Evolutionary conservation across 2,888 invertebrate species (phyloP).

Genomic region (Aproaerema taeniolella): DNA sequence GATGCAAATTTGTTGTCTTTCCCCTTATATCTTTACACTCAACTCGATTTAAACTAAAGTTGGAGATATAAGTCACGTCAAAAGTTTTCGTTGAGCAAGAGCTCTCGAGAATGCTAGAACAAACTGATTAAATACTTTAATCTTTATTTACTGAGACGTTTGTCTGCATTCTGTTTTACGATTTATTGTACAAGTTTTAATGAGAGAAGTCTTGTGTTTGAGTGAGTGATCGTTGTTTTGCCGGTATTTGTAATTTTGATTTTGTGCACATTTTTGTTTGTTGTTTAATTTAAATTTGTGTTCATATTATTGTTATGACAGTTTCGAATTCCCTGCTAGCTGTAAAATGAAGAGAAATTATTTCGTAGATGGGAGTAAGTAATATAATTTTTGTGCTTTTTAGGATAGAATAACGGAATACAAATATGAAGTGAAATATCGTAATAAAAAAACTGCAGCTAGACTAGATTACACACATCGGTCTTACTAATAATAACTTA

Average conservation of each 20-base stretch:
- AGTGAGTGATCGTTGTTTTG: conserved; percentile 18
- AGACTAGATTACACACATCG: too few species aligned
- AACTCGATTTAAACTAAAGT: conserved; percentile 39
- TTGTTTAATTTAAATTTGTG: too few species aligned
- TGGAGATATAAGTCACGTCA: conserved; percentile 64
- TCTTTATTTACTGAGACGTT: conserved; percentile 67
- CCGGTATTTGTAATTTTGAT: conserved; percentile 8
- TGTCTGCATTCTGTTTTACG: conserved; percentile 53
- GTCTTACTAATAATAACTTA: too few species aligned
- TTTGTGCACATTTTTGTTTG: too few species aligned
- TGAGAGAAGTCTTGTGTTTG: conserved; percentile 38
- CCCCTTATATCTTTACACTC: conserved; percentile 24
- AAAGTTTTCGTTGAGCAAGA: conserved; percentile 58
- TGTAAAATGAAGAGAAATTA: too few species aligned
- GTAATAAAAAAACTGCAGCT: too few species aligned
- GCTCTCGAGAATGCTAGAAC: conserved; percentile 35
- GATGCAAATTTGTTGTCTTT: conserved; percentile 31
- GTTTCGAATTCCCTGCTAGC: too few species aligned
- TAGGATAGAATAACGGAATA: too few species aligned
- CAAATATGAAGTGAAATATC: too few species aligned
- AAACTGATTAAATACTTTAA: conserved; percentile 69
- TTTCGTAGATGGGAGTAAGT: too few species aligned
- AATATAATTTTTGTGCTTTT: too few species aligned
- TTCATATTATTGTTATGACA: too few species aligned
- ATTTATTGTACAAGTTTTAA: conserved; percentile 66